Evolutionary conservation across 2,113 vertebrate species (phyloP).

Genomic region (Phaethornis superciliosus): DNA sequence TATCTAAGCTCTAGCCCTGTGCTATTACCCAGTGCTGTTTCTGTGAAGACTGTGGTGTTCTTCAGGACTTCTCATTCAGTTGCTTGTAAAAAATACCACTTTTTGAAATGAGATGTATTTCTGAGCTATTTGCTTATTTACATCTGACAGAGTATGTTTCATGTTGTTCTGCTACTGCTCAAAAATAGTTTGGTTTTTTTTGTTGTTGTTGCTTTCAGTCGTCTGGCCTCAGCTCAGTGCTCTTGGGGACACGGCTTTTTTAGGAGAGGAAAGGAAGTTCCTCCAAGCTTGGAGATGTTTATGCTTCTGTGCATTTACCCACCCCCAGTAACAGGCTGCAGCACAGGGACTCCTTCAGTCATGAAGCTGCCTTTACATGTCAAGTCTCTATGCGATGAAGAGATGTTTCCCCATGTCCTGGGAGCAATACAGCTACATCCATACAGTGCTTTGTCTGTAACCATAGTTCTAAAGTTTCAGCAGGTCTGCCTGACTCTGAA

Average conservation of each 20-base stretch:
- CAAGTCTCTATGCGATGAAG: not conserved
- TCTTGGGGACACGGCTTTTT: not conserved
- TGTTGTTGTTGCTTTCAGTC: not conserved
- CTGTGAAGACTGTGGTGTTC: not conserved
- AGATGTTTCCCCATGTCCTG: not conserved
- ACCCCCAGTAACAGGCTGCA: not conserved
- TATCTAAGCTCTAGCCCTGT: not conserved
- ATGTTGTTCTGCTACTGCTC: not conserved
- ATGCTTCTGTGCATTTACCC: not conserved
- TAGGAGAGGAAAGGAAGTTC: not conserved
- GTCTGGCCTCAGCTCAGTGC: not conserved
- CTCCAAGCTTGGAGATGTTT: not conserved
- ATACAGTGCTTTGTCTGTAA: not conserved
- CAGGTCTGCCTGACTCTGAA: not conserved
- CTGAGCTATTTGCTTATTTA: not conserved
- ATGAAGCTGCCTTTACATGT: not conserved
- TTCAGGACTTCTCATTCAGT: not conserved
- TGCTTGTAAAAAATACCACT: not conserved
- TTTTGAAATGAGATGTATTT: not conserved
- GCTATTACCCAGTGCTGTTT: not conserved
- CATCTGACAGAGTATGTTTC: not conserved
- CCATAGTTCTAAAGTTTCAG: not conserved
- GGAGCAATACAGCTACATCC: not conserved
- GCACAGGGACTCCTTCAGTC: rapidly evolving
- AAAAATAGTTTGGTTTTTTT: not conserved